A percentile compares a stretch with the other conserved stretches of the same genome.
These are phyloP conservation scores for Hypocryptadius cinnamomeus DNA, from an alignment of 2,113 vertebrate genomes.

Conservation along the genomic window DNA sequence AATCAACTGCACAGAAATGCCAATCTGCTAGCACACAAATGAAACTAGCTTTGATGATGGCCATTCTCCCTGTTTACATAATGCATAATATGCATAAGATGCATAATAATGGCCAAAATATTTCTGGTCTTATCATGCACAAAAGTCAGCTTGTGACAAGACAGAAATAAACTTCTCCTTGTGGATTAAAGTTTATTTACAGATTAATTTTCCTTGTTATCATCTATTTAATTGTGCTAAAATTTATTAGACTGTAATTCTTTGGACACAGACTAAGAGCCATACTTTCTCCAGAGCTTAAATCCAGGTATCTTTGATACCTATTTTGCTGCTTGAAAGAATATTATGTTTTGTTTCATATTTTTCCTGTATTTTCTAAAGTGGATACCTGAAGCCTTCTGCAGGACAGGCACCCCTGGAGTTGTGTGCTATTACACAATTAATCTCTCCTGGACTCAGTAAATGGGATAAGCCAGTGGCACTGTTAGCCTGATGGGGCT, in stretches of 20 bases:
- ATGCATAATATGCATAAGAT: no score
- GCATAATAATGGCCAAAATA: neutral
- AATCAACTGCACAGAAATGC: neutral
- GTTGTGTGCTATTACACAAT: neutral
- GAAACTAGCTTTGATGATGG: neutral
- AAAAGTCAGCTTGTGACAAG: neutral
- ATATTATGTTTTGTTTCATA: neutral
- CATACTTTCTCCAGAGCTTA: neutral
- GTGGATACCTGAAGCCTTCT: neutral
- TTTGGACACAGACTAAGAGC: neutral
- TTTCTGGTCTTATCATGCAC: neutral
- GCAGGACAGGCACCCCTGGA: neutral
- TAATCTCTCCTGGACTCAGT: neutral
- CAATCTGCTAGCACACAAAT: neutral
- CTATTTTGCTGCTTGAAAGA: neutral
- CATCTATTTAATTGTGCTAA: neutral
- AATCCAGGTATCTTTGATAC: neutral
- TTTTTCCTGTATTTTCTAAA: neutral
- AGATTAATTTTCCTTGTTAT: neutral
- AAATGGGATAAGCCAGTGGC: neutral
- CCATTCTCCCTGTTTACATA: neutral
- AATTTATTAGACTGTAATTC: neutral
- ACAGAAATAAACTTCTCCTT: neutral
- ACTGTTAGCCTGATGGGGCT: neutral
- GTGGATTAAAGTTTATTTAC: neutral